Evolutionary conservation across 2,797 vertebrate genomes (phyloP), one percentile per base, ranked within the genome.

Genomic region (Etheostoma nigrum): DNA sequence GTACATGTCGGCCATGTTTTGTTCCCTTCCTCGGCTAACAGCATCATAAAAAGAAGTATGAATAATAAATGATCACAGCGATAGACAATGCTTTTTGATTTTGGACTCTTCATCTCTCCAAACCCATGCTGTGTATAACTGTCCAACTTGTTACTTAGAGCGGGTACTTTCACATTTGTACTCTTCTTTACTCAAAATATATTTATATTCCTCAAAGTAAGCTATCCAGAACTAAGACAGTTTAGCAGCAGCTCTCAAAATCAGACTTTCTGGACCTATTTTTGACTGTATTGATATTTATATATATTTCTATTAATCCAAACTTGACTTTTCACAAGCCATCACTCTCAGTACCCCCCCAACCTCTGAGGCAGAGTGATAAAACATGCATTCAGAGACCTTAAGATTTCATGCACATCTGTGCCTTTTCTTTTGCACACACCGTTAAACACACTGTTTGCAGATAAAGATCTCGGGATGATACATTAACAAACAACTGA

Each of bases 371-470:
- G 83, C 82, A 80, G 70, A 86, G 79, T 83, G 85, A 91, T 91
- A 89, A 93, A 91, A 91, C 90, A 90, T 84, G 86, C 89, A 90
- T 90, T 86, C 86, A 86, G 89, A 93, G 92, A 92, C 86, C 86
- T 92, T 90, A 91, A 89, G 92, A 92, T 90, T 93, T 92, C 79
- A 87, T 78, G 86, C 88, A 91, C 92, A 93, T 93, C 89, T 91
- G 92, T 88, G 89, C 78, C 82, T 91, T 87, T 88, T 89, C 86
- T 87, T 86, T 85, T 61, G 79, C 78, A 88, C 85, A 83, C 84
- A 84, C 83, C 76, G 83, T 85, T 90, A 86, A 92, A 89, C 86
- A 86, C 84, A 79, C 62, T 88, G 83, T 89, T 88, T 90, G 79
- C 78, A 79, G 83, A 91, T 52, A 81, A 74, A 89, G 82, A 89